These are phyloP conservation scores for Esox lucius DNA, from an alignment of 2,797 vertebrate genomes.

Conservation along the genomic window DNA sequence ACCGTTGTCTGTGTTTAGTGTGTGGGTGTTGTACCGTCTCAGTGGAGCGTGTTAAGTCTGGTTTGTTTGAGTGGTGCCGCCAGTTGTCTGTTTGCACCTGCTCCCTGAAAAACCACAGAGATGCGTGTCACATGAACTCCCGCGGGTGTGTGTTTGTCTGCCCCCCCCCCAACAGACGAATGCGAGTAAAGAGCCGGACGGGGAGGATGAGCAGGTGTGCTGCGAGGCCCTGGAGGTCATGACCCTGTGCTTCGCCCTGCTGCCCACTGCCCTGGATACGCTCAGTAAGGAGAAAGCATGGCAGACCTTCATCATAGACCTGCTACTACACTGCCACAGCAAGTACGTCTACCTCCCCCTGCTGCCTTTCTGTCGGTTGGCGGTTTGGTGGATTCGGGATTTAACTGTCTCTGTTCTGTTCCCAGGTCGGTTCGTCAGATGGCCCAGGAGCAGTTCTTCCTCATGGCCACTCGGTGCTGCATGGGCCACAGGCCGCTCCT, in stretches of 20 bases:
- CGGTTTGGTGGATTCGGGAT: background rate
- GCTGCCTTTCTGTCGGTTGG: background rate
- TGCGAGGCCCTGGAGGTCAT: slow-evolving; percentile 98
- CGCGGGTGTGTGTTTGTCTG: background rate
- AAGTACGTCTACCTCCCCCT: slow-evolving; percentile 74
- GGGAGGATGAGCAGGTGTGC: slow-evolving; percentile 98
- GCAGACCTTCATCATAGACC: slow-evolving; percentile 98
- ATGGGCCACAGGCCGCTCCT: slow-evolving; percentile 98
- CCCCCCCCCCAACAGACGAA: slow-evolving; percentile 81
- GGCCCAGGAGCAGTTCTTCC: slow-evolving; percentile 98
- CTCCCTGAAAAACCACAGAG: slow-evolving; percentile 14
- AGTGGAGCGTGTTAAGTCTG: background rate
- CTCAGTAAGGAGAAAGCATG: slow-evolving; percentile 99
- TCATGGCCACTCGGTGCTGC: slow-evolving; percentile 98
- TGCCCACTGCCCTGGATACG: slow-evolving; percentile 95
- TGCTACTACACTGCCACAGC: slow-evolving; percentile 98
- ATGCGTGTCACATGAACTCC: background rate
- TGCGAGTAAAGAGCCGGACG: slow-evolving; percentile 92
- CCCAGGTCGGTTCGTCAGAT: slow-evolving; percentile 95
- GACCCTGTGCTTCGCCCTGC: slow-evolving; percentile 97
- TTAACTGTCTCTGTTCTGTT: slow-evolving; percentile 9
- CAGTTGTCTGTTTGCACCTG: slow-evolving; percentile 2
- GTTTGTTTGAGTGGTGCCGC: slow-evolving; percentile 5
- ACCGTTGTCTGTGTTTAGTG: background rate
- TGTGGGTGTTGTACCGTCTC: background rate